Evolutionary conservation across 2,797 vertebrate species (phyloP).

Genomic region (Forpus xanthops): DNA sequence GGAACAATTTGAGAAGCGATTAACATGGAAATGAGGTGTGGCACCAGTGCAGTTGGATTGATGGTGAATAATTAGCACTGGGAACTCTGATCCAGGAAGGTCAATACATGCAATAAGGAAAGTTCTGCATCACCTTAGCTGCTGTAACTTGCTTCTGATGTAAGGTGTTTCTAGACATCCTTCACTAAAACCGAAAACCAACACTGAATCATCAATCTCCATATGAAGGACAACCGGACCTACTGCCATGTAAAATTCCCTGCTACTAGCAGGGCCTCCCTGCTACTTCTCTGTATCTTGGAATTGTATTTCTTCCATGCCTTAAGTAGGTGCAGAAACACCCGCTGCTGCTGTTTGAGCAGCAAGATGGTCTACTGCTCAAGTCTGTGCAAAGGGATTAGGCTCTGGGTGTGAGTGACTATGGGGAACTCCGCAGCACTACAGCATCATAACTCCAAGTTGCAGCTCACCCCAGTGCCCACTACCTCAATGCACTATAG

Average conservation of each 20-base stretch:
- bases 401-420: neutral
- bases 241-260: neutral
- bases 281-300: neutral
- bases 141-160: neutral
- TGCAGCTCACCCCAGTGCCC: fast-evolving
- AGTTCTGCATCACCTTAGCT: neutral
- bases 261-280: neutral
- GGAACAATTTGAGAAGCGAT: neutral
- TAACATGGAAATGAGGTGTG: neutral
- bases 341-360: neutral
- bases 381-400: neutral
- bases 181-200: neutral
- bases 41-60: neutral
- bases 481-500: neutral
- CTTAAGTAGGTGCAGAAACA: neutral
- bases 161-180: neutral
- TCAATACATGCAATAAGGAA: neutral
- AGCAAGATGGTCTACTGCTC: neutral
- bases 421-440: neutral
- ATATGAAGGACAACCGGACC: neutral
- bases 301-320: neutral
- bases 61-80: neutral
- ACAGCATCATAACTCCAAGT: neutral
- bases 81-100: neutral
- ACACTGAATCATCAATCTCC: neutral